Conservation (phyloP, 92 coral and sea anemone species). For the Zoanthus sociatus region DNA sequence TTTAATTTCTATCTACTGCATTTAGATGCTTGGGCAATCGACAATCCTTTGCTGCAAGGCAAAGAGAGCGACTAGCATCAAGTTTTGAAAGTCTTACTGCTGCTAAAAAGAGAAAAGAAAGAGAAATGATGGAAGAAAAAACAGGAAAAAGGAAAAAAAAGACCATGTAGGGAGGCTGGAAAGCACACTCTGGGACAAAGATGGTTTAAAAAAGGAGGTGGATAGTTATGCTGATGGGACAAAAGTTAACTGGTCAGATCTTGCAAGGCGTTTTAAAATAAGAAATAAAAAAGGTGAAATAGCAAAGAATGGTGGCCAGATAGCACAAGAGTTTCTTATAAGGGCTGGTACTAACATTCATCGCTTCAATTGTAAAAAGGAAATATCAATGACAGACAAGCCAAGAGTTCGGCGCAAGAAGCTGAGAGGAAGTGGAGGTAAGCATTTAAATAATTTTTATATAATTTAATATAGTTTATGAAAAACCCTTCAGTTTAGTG, state of each 20-base stretch:
- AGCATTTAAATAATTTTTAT: not conserved
- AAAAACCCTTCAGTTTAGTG: not conserved
- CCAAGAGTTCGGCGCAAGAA: conserved; percentile 47
- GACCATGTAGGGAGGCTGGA: conserved; percentile 56
- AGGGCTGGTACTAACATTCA: no score
- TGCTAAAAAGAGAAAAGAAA: conserved; percentile 33
- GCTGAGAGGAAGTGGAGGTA: conserved; percentile 61
- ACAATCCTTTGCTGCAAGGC: conserved; percentile 51
- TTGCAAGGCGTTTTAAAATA: conserved; percentile 58
- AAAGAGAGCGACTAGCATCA: conserved; percentile 51
- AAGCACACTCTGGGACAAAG: conserved; percentile 52
- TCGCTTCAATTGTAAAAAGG: conserved; percentile 53
- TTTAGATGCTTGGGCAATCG: conserved; percentile 48
- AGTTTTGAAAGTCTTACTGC: not conserved
- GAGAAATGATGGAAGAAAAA: conserved; percentile 8
- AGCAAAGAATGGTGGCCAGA: conserved; percentile 76
- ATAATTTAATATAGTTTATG: not conserved
- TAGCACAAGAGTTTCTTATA: conserved; percentile 68
- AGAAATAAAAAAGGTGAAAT: conserved; percentile 68
- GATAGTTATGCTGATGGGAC: conserved; percentile 64
- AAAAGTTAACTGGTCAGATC: conserved; percentile 70
- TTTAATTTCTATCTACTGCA: not conserved
- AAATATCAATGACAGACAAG: not conserved
- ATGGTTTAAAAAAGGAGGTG: conserved; percentile 57
- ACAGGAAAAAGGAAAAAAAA: conserved; percentile 33